These are phyloP conservation scores for Nycteola revayana DNA, from an alignment of 2,888 invertebrate genomes.

Conservation along the genomic window DNA sequence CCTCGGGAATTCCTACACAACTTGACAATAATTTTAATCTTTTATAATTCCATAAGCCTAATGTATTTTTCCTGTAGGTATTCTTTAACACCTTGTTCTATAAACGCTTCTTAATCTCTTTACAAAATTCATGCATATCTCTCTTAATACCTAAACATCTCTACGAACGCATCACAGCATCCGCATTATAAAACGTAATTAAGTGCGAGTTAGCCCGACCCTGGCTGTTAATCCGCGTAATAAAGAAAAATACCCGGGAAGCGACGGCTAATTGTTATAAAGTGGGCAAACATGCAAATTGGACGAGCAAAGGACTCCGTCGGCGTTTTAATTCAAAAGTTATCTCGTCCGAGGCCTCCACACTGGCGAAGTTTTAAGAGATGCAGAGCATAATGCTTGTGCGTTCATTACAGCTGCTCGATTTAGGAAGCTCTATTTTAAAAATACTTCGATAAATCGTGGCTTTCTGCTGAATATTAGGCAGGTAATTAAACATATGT, in stretches of 20 bases:
- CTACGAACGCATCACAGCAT: slow-evolving; percentile 43
- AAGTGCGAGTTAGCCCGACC: slow-evolving; percentile 44
- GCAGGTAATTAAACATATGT: too few species aligned
- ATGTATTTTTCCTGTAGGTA: too few species aligned
- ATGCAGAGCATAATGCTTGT: neutral
- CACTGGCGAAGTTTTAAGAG: slow-evolving; percentile 12
- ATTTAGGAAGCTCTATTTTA: too few species aligned
- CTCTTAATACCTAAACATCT: slow-evolving; percentile 11
- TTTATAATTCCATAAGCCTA: too few species aligned
- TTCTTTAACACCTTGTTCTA: too few species aligned
- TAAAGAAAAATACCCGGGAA: slow-evolving; percentile 76
- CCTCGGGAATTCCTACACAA: too few species aligned
- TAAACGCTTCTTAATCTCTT: too few species aligned
- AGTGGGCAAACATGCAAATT: slow-evolving; percentile 76
- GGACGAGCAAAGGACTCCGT: slow-evolving; percentile 58
- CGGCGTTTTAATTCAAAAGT: slow-evolving; percentile 60
- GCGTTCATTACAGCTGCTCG: slow-evolving; percentile 2
- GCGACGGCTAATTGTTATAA: slow-evolving; percentile 74
- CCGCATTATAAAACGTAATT: slow-evolving; percentile 61
- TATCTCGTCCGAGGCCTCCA: slow-evolving; percentile 38
- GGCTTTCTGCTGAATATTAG: too few species aligned
- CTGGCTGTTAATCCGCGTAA: slow-evolving; percentile 66
- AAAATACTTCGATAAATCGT: too few species aligned
- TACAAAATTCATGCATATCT: too few species aligned
- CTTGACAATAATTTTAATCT: too few species aligned